These are phyloP conservation scores for Enteromius trimaculatus DNA, from an alignment of 2,797 vertebrate genomes.

Conservation along the genomic window DNA sequence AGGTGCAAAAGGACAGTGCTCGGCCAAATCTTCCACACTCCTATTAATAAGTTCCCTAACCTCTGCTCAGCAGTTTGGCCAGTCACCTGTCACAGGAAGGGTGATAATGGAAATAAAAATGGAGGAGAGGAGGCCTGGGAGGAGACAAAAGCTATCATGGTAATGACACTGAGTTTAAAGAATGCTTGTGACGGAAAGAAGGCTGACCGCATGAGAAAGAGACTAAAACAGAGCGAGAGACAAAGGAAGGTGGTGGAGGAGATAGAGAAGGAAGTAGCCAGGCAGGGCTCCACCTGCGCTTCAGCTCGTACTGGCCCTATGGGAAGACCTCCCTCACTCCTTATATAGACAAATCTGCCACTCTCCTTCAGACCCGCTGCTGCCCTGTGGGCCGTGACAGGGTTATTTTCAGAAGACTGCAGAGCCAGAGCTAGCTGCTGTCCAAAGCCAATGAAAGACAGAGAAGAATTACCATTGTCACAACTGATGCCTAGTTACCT, in stretches of 20 bases:
- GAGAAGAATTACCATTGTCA: conserved; percentile 41
- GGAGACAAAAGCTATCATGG: not conserved
- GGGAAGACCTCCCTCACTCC: conserved; percentile 50
- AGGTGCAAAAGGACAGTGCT: conserved; percentile 48
- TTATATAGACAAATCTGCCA: conserved; percentile 59
- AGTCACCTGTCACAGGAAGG: conserved; percentile 33
- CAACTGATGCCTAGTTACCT: conserved; percentile 30
- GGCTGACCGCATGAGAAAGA: not conserved
- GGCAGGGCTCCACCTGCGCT: conserved; percentile 20
- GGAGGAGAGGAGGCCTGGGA: not conserved
- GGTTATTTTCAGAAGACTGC: conserved; percentile 57
- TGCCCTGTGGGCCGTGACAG: conserved; percentile 55
- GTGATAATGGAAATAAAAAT: conserved; percentile 26
- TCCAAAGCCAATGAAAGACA: conserved; percentile 53
- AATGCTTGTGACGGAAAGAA: not conserved
- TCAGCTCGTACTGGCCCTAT: conserved; percentile 29
- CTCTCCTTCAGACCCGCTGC: conserved; percentile 31
- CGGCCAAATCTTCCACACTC: conserved; percentile 30
- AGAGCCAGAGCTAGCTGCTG: conserved; percentile 43
- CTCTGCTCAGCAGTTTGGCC: conserved; percentile 18
- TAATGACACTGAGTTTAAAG: conserved; percentile 5
- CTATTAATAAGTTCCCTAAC: conserved; percentile 48
- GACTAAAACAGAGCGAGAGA: conserved; percentile 11
- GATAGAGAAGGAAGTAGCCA: not conserved
- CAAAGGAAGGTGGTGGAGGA: conserved; percentile 16